Conservation (phyloP, 2,888 invertebrate genomes). For the Aphidius colemani region DNA sequence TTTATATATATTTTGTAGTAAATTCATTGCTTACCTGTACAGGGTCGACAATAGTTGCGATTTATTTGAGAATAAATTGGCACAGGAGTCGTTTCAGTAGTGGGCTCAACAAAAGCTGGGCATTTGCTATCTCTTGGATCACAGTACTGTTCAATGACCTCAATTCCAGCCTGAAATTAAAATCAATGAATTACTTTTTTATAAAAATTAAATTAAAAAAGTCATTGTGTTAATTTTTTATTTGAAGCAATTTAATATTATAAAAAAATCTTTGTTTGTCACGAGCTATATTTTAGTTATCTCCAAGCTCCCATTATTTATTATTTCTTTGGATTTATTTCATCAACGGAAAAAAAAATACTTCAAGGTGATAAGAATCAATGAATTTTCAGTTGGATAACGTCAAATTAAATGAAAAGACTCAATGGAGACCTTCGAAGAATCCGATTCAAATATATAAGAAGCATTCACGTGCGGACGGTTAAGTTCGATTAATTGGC, state of each 20-base stretch:
- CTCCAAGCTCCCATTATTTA: no score
- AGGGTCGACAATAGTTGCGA: constrained; percentile 65
- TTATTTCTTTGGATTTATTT: background rate
- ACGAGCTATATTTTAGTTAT: no score
- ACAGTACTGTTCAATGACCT: constrained; percentile 75
- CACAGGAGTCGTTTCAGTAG: constrained; percentile 56
- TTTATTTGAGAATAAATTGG: constrained; percentile 63
- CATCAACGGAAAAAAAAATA: constrained; percentile 11
- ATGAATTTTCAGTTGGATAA: constrained; percentile 14
- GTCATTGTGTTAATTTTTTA: background rate
- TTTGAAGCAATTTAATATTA: constrained; percentile 5
- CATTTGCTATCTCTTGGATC: constrained; percentile 70
- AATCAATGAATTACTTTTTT: constrained; percentile 16
- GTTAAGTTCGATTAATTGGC: constrained; percentile 38
- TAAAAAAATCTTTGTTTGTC: background rate
- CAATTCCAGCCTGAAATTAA: constrained; percentile 63
- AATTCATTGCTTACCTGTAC: constrained; percentile 59
- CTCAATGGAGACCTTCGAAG: background rate
- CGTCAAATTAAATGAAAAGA: constrained; percentile 12
- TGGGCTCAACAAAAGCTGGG: constrained; percentile 56
- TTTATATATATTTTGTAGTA: no score
- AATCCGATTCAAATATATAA: background rate
- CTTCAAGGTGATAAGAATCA: constrained; percentile 12
- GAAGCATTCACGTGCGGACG: constrained; percentile 30
- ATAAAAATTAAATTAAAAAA: background rate